Percentiles rank a stretch among this genome's conserved stretches.
phyloP scores from a whole-genome alignment of 2,797 vertebrate species.

The Pseudomugil gertrudae region DNA sequence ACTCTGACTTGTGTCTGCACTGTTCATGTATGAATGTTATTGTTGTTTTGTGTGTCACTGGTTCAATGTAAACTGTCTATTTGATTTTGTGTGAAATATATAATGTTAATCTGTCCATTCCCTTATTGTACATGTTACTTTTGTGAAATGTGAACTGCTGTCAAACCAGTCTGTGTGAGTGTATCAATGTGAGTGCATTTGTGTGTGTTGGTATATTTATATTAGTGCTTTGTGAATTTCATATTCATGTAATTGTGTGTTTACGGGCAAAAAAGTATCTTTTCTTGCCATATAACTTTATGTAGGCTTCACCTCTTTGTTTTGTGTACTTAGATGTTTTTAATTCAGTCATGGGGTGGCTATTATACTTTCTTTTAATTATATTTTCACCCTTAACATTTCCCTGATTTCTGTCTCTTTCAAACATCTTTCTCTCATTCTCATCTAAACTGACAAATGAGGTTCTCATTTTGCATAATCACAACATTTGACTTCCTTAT shows the following conservation, averaged over 20 bases:
- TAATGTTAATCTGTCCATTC: conserved; percentile 24
- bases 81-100: conserved; percentile 33
- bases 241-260: conserved; percentile 40
- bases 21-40: conserved; percentile 76
- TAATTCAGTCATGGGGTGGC: conserved; percentile 22
- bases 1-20: conserved; percentile 53
- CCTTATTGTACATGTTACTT: conserved; percentile 38
- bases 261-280: conserved; percentile 21
- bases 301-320: conserved; percentile 38
- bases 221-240: conserved; percentile 40
- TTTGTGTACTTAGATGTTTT: conserved; percentile 20
- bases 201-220: conserved; percentile 25
- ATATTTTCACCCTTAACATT: conserved; percentile 23
- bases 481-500: background rate
- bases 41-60: conserved; percentile 59
- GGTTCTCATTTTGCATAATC: background rate
- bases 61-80: conserved; percentile 44
- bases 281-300: conserved; percentile 37
- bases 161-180: conserved; percentile 36
- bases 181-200: conserved; percentile 43
- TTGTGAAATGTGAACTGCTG: conserved; percentile 42
- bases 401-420: conserved; percentile 2
- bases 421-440: conserved; percentile 7
- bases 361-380: conserved; percentile 9
- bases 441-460: conserved; percentile 3